Conservation (phyloP, 1,140 invertebrate genomes). For the Rhizoglyphus robini region DNA sequence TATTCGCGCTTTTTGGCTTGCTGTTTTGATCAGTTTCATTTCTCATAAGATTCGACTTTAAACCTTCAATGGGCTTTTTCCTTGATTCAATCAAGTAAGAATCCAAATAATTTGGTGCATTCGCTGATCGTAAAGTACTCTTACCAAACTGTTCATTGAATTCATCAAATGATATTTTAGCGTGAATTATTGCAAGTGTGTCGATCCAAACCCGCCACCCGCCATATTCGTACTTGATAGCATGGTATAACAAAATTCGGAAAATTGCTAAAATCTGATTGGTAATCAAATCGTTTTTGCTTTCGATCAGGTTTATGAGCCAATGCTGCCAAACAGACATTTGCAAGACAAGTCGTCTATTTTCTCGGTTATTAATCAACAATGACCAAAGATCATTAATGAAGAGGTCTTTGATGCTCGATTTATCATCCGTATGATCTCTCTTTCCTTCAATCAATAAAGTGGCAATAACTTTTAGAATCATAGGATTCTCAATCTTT, state of each 20-base stretch:
- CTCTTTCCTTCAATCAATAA: constrained; percentile 28
- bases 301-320: constrained; percentile 96
- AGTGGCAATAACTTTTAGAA: constrained; percentile 94
- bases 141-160: constrained; percentile 17
- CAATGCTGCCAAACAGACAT: constrained; percentile 99
- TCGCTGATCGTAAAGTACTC: not conserved
- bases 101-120: not conserved
- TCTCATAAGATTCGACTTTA: not conserved
- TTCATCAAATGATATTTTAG: constrained; percentile 55
- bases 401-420: constrained; percentile 54
- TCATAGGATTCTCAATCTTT: constrained; percentile 49
- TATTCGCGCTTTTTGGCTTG: too few relatives aligned
- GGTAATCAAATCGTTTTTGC: constrained; percentile 76
- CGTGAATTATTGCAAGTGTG: constrained; percentile 96
- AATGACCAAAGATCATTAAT: constrained; percentile 91
- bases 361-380: constrained; percentile 93
- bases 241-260: constrained; percentile 91
- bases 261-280: constrained; percentile 98
- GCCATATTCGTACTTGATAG: constrained; percentile 98
- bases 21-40: not conserved
- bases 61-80: not conserved
- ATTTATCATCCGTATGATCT: constrained; percentile 7
- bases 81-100: not conserved
- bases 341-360: constrained; percentile 69
- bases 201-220: constrained; percentile 99